A percentile compares a stretch with the other conserved stretches of the same genome.
phyloP scores from a whole-genome alignment of 2,113 vertebrate species.

The Ploceus nigricollis region DNA sequence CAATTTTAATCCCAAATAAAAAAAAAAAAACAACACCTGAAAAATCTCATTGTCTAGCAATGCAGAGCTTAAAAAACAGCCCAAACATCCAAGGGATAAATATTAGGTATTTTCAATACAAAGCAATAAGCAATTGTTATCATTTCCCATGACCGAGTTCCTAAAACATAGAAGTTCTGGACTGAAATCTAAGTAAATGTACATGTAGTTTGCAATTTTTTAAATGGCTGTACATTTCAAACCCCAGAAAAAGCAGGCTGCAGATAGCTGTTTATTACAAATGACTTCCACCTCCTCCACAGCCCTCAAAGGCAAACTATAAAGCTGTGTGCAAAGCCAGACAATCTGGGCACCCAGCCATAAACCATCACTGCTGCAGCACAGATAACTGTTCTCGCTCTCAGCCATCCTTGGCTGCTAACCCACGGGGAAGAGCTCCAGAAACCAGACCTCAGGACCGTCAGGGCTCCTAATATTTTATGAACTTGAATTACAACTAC shows the following conservation, averaged over 20 bases:
- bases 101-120: neutral
- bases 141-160: neutral
- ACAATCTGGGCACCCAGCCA: conserved; percentile 87
- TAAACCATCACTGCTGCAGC: conserved; percentile 79
- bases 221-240: neutral
- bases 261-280: conserved; percentile 65
- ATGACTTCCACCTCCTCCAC: conserved; percentile 61
- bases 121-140: neutral
- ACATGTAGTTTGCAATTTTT: neutral
- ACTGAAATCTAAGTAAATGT: neutral
- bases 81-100: neutral
- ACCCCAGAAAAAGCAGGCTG: conserved; percentile 16
- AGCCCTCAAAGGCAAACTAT: conserved; percentile 72
- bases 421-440: conserved; percentile 66
- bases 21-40: neutral
- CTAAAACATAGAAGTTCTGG: neutral
- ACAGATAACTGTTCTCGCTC: conserved; percentile 73
- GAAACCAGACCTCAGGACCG: conserved; percentile 29
- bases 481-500: neutral
- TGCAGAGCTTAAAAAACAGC: neutral
- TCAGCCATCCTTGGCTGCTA: conserved; percentile 72
- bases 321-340: conserved; percentile 71
- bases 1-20: neutral
- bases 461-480: conserved; percentile 27
- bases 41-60: neutral